These are phyloP conservation scores for Pristionchus japonicus DNA, from an alignment of 2,888 invertebrate species.

Conservation along the genomic window DNA sequence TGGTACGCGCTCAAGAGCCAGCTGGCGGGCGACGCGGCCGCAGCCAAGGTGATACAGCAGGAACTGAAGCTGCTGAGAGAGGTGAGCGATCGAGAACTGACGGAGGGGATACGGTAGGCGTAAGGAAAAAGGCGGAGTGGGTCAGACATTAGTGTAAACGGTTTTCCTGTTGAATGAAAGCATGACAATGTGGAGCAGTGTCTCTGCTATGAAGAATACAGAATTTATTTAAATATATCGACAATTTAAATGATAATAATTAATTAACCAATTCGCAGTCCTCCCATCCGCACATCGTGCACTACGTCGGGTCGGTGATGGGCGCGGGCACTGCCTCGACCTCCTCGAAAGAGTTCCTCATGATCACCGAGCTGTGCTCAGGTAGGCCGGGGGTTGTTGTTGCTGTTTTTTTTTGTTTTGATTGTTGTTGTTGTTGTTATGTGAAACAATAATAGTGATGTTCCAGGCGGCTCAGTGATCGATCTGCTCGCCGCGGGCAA, in stretches of 20 bases:
- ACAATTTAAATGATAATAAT: not conserved
- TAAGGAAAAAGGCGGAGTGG: no score
- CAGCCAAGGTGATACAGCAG: constrained; percentile 76
- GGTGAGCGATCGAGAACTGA: not conserved
- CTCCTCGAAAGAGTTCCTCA: constrained; percentile 84
- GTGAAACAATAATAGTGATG: not conserved
- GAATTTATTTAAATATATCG: no score
- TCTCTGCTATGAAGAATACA: no score
- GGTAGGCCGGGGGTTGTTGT: constrained; percentile 80
- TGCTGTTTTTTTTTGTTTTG: not conserved
- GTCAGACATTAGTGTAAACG: no score
- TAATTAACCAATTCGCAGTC: constrained; percentile 79
- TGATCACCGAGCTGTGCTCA: constrained; percentile 92
- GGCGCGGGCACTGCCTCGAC: constrained; percentile 87
- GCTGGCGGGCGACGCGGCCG: constrained; percentile 77
- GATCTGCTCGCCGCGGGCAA: constrained; percentile 53
- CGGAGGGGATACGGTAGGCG: not conserved
- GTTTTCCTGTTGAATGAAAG: no score
- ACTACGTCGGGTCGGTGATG: constrained; percentile 84
- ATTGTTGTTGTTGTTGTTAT: not conserved
- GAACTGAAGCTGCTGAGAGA: constrained; percentile 75
- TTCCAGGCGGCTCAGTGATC: constrained; percentile 62
- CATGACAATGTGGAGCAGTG: no score
- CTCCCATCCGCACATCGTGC: constrained; percentile 87
- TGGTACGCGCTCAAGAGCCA: constrained; percentile 79